A percentile compares a stretch with the other conserved stretches of the same genome.
phyloP scores from a whole-genome alignment of 2,113 vertebrate genomes.

The Nesoenas mayeri region DNA sequence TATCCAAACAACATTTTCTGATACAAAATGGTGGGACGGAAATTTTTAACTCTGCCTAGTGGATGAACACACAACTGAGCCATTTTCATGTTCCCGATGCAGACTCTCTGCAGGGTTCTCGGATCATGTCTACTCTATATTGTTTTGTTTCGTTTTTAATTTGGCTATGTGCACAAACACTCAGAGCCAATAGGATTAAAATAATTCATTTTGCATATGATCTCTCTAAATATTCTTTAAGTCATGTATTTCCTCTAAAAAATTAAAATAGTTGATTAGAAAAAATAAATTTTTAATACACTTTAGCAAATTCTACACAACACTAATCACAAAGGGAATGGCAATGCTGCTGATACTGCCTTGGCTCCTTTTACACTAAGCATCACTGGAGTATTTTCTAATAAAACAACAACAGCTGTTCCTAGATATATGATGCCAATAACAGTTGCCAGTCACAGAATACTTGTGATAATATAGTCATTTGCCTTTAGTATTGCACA shows the following conservation, averaged over 20 bases:
- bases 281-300: conserved; percentile 23
- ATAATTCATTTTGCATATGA: not conserved
- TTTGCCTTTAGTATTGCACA: conserved; percentile 4
- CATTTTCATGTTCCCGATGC: not conserved
- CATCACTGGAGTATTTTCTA: conserved; percentile 58
- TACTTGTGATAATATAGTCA: conserved; percentile 16
- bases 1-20: not conserved
- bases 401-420: conserved; percentile 70
- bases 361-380: conserved; percentile 40
- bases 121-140: not conserved
- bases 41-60: not conserved
- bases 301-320: conserved; percentile 2
- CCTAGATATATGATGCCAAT: conserved; percentile 53
- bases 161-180: not conserved
- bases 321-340: not conserved
- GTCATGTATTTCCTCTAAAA: not conserved
- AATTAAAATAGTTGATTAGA: not conserved
- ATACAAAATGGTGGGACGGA: not conserved
- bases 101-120: not conserved
- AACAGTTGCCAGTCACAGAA: conserved; percentile 51
- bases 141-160: not conserved
- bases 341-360: not conserved
- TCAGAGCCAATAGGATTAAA: not conserved
- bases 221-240: not conserved
- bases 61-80: not conserved